phyloP scores from a whole-genome alignment of 2,113 vertebrate genomes.

The Catharus fuscescens region DNA sequence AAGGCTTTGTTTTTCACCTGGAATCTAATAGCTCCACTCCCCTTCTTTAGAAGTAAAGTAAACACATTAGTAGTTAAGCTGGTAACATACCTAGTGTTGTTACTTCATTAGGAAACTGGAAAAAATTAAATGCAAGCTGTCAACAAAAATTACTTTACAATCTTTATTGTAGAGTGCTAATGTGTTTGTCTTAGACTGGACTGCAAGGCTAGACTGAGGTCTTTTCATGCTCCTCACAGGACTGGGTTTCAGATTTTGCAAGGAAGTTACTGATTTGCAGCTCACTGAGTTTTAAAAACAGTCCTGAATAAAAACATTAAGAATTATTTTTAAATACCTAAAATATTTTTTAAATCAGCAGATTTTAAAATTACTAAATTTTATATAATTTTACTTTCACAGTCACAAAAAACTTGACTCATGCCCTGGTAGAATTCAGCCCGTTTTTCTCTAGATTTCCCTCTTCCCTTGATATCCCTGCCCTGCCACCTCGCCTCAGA shows the following conservation, averaged over 20 bases:
- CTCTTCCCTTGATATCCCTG: not conserved
- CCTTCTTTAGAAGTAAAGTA: conserved; percentile 23
- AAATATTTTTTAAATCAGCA: not conserved
- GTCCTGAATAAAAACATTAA: not conserved
- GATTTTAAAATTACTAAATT: not conserved
- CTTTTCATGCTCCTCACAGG: not conserved
- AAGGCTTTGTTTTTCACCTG: not conserved
- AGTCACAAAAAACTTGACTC: not conserved
- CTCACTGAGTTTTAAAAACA: not conserved
- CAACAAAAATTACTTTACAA: not conserved
- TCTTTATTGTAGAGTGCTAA: not conserved
- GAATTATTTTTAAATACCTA: not conserved
- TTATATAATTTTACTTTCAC: not conserved
- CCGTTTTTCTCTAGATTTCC: not conserved
- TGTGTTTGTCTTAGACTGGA: not conserved
- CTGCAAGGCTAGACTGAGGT: not conserved
- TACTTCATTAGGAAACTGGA: not conserved
- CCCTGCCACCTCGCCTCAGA: not conserved
- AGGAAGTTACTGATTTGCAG: not conserved
- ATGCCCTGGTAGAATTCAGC: not conserved
- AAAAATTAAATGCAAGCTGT: not conserved
- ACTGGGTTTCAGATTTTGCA: not conserved
- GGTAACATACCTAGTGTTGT: not conserved
- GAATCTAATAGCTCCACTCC: not conserved
- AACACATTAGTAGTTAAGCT: not conserved